phyloP scores from a whole-genome alignment of 2,797 vertebrate genomes.

The Triplophysa yarkandensis region DNA sequence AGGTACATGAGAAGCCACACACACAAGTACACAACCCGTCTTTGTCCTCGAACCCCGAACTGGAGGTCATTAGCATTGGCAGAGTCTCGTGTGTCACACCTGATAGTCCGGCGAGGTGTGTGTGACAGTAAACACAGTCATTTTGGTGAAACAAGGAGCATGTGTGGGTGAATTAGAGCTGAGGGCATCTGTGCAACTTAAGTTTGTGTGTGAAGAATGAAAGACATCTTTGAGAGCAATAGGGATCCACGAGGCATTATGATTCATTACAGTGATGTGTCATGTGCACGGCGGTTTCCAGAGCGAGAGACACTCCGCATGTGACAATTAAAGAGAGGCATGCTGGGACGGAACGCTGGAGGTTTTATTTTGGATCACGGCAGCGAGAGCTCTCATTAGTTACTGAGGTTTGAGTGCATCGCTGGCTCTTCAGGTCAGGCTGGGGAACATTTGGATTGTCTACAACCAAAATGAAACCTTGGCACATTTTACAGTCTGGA shows the following conservation, averaged over 20 bases:
- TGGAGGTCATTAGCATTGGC: slow-evolving; percentile 44
- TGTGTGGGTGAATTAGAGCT: neutral
- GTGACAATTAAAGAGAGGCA: slow-evolving; percentile 69
- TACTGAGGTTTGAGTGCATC: slow-evolving; percentile 60
- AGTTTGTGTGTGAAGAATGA: slow-evolving; percentile 44
- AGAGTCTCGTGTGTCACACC: slow-evolving; percentile 37
- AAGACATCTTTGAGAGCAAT: slow-evolving; percentile 49
- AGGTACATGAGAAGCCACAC: neutral
- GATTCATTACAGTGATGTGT: slow-evolving; percentile 30
- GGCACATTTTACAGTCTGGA: too few species aligned
- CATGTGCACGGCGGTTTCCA: slow-evolving; percentile 46
- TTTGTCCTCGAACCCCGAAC: slow-evolving; percentile 40
- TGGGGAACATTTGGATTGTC: neutral
- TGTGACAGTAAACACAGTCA: slow-evolving; percentile 22
- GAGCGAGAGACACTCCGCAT: slow-evolving; percentile 61
- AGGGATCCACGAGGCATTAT: slow-evolving; percentile 18
- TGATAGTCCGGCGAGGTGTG: slow-evolving; percentile 20
- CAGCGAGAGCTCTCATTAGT: slow-evolving; percentile 70
- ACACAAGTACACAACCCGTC: slow-evolving; percentile 17
- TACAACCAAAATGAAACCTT: too few species aligned
- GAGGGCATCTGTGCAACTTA: slow-evolving; percentile 18
- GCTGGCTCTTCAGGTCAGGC: slow-evolving; percentile 4
- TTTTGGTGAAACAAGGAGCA: neutral
- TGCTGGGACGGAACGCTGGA: slow-evolving; percentile 65
- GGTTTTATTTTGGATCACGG: slow-evolving; percentile 69